Base-by-base conservation (phyloP, 2,888 invertebrate species). In the Sceliomorpha sp. region DNA sequence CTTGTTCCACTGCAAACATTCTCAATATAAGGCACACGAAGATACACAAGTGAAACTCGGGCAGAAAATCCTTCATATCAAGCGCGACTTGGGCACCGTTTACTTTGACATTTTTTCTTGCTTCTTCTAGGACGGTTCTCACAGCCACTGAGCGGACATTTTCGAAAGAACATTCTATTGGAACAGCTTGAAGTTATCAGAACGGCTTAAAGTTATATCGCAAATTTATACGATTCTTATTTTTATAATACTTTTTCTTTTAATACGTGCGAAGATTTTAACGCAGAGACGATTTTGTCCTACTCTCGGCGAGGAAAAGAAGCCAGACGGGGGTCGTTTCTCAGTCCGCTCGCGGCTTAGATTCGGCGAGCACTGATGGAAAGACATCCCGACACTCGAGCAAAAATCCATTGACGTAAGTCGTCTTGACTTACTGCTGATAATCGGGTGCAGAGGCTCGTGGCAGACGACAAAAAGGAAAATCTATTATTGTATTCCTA, bases 401-500 rank as follows among this genome's bases (percentile, higher is more conserved):
- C 55, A 75, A 81, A 83, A 83, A 80, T 80, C 79, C 77, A 84
- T 83, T 85, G 85, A 85, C 85, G 85, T 70, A 85, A 79, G 72
- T 73, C 56, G 63, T 67, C 68, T 4, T 2, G 63, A 69, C 68
- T 4, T 2, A 55, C 67, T 60, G 47, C 69, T 63, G 79, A 76
- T 77, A 76, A 76, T 78, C 62, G 70, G 55, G 69, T 51, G 71
- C 69, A 47, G 51, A 63, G 62, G 50, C 70, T 68, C 56, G 67
- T 48, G 59, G 39, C 20, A 15, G 20, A 37, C 31, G 44, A 48
- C 45, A 27, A 67, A 67, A 59, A 60, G 60, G 50, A 44, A 26
- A 42, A 26, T 27, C 24, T 42, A 26, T 42, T 39, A n/a, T 10
- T n/a, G 36, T 10, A 14, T 14, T 17, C 14, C 20, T 4, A 20